These are phyloP conservation scores for Loris lydekkerianus DNA, from an alignment of 2,797 vertebrate genomes.

Conservation along the genomic window DNA sequence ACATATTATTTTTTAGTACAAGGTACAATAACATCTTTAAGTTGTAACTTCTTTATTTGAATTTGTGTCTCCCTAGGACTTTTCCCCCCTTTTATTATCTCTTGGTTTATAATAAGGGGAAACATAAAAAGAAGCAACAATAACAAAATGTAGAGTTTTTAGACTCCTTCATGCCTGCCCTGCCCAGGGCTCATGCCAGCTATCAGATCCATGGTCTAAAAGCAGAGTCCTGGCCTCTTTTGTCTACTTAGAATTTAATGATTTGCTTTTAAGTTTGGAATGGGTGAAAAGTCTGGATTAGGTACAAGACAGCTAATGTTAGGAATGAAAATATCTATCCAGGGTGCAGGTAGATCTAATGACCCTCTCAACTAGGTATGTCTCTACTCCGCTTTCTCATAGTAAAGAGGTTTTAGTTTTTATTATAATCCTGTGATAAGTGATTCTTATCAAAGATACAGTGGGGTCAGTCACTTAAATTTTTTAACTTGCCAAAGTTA, in stretches of 20 bases:
- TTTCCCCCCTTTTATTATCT: neutral
- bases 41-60: neutral
- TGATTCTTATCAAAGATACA: too few species aligned
- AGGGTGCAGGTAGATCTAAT: neutral
- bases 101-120: neutral
- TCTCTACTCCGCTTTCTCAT: too few species aligned
- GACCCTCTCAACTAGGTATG: too few species aligned
- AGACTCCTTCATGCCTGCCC: too few species aligned
- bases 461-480: too few species aligned
- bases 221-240: neutral
- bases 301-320: neutral
- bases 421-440: too few species aligned
- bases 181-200: neutral
- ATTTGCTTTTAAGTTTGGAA: neutral
- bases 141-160: neutral
- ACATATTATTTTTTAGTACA: neutral
- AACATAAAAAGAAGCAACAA: neutral
- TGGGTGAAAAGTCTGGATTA: neutral
- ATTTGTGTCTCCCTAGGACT: neutral
- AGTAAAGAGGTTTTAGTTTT: too few species aligned
- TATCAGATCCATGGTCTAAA: neutral
- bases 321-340: neutral
- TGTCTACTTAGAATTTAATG: neutral
- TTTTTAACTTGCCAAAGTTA: neutral
- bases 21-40: neutral